Evolutionary conservation across 2,888 invertebrate genomes (phyloP), one percentile per base, ranked within the genome.

Genomic region (Brachylomia viminalis): DNA sequence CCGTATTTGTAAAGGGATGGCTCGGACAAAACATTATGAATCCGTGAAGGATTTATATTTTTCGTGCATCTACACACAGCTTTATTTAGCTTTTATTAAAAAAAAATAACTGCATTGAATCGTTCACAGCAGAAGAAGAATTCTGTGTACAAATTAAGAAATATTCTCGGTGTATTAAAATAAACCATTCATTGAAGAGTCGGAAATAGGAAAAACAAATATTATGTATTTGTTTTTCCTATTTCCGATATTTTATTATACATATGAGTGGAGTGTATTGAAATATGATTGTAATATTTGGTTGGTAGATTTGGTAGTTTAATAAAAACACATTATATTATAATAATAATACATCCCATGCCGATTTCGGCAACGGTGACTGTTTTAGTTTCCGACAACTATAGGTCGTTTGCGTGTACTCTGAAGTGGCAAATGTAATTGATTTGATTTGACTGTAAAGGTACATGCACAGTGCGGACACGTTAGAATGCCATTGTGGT

Each of bases 1-100:
- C 7, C 42, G 33, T 47, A 33, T 45, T 65, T 58, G 68, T 54
- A 17, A 54, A 75, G 15, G 42, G 49, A 20, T 62, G 17, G 38
- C 42, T 54, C 6, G 23, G 33, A 67, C 15, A 71, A 66, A 74
- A 33, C 47, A 7, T 38, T 58, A 72, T 52, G 67, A 38, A 59
- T 52, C 15, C 33, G 27, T 38, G 1, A 30, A 33, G 27, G 1
- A 17, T 27, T 65, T 6, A 59, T 17, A 75, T 6, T n/a, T 15
- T 15, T n/a, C n/a, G 30, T 59, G 42, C 11, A 33, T 17, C 5
- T 23, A n/a, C 0, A 33, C 23, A 30, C 2, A 64, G 4, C 3
- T 45, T 2, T 5, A 61, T 30, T 27, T 49, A n/a, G 13, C 0
- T 52, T 49, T 61, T 2, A 33, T n/a, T 1, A 17, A 20, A 6